Base-by-base conservation (phyloP, 2,797 vertebrate genomes). In the Rhynchotus rufescens region DNA sequence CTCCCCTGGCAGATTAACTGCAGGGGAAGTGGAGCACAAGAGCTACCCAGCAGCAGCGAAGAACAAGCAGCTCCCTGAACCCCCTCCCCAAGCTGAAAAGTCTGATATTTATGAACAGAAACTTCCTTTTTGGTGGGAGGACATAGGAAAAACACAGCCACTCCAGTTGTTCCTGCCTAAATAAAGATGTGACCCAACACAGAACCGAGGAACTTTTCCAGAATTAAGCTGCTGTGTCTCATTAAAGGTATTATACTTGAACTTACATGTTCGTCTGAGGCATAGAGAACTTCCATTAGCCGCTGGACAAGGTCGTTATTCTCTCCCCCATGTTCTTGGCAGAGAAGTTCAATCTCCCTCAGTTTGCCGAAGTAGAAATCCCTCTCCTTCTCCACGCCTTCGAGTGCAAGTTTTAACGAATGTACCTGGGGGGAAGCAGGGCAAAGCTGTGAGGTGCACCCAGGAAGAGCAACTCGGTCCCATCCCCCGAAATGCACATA, bases 311-410 rank as follows among this genome's bases (percentile, higher is more conserved):
- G 98, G 64, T 98, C 98, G 28, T 98, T 98, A 25, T 98, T 98
- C 95, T 99, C 99, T 96, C 98, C 98, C 38, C 98, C 98, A 1
- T 99, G 99, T 23, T 99, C 99, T 97, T 99, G 99, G 97, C 99
- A 99, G 90, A 99, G 98, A 73, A 99, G 97, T 97, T 99, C 99
- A 87, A 99, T 99, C 96, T 99, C 99, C 93, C 99, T 98, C 98
- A 99, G 97, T 97, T 99, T 99, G 83, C 99, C 98, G 57, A 99
- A 99, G 97, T 99, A 99, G 98, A 99, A 99, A 98, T 99, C 99
- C 95, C 99, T 98, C 97, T 99, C 99, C 96, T 99, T 99, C 97
- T 99, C 99, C 95, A 99, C 98, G 0, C 99, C 99, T 98, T 99
- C 99, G 91, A 99, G 98, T 93, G 99, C 99, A 95, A 98, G 97